Percentiles rank a stretch among this genome's conserved stretches.
These are phyloP conservation scores for Teleogryllus oceanicus DNA, from an alignment of 2,888 invertebrate genomes.

Conservation along the genomic window DNA sequence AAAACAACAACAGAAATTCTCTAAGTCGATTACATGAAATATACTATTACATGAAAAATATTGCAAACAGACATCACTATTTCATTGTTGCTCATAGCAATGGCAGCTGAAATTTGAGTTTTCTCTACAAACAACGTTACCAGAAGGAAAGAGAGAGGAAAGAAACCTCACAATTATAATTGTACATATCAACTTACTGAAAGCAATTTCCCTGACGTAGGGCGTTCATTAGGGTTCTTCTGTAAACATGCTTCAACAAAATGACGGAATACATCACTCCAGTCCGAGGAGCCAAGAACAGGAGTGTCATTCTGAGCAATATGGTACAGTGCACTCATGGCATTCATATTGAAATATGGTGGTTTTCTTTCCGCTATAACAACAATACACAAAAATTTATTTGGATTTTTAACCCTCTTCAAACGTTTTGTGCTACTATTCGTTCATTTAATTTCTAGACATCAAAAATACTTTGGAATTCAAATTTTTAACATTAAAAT, in stretches of 20 bases:
- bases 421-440: background rate
- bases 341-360: slow-evolving; percentile 99
- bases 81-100: too few relatives aligned
- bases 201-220: slow-evolving; percentile 79
- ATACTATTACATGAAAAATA: too few relatives aligned
- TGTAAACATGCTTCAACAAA: slow-evolving; percentile 94
- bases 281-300: slow-evolving; percentile 78
- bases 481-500: too few relatives aligned
- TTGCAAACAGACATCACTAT: too few relatives aligned
- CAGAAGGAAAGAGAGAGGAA: too few relatives aligned
- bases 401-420: background rate
- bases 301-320: slow-evolving; percentile 99
- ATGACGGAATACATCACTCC: slow-evolving; percentile 87
- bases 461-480: background rate
- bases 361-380: slow-evolving; percentile 90
- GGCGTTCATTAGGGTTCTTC: slow-evolving; percentile 87
- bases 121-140: too few relatives aligned
- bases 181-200: slow-evolving; percentile 48
- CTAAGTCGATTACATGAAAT: too few relatives aligned
- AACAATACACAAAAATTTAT: slow-evolving; percentile 29
- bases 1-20: too few relatives aligned
- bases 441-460: background rate
- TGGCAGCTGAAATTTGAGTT: too few relatives aligned
- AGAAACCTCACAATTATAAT: too few relatives aligned
- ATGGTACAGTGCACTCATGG: slow-evolving; percentile 99